Base-by-base conservation (phyloP, 2,888 invertebrate species). In the Trichacis sp. region DNA sequence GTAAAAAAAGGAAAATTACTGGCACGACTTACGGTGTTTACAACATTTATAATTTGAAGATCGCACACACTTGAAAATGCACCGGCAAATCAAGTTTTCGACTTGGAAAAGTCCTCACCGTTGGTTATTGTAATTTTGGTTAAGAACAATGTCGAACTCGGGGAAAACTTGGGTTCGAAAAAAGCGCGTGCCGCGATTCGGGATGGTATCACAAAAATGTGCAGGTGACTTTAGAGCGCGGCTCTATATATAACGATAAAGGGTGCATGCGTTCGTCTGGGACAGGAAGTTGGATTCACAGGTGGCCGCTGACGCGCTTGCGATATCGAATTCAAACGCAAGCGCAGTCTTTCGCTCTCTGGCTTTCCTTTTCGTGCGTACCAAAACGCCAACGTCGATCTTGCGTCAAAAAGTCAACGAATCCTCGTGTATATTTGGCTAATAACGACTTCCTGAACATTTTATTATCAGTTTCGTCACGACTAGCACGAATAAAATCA, bases 171-270 rank as follows among this genome's bases (percentile, higher is more conserved):
- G 33, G 33, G 9, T 33, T 33, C n/a, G 33, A 33, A 3, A 24
- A 24, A 11, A 6, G 33, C 33, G 33, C 33, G 33, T 33, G n/a
- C 36, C 46, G 40, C 61, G 61, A 62, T 58, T 58, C 61, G 61
- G 60, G 48, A 52, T 55, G 61, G 33, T 33, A 33, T 62, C 57
- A 58, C 66, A 66, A 66, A 24, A 66, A 62, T 66, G 66, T 61
- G 51, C 66, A 55, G 58, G 58, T 62, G 55, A 57, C n/a, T n/a
- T n/a, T n/a, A 56, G 61, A 61, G 50, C 58, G 48, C 54, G 58
- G 65, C 61, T 66, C 62, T 67, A 66, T 66, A 67, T 61, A 65
- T 48, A 67, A 48, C 50, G 66, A 58, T 57, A 54, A 47, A 55
- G 58, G 49, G 58, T 62, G 58, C 62, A 57, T 58, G 61, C 58